Evolutionary conservation across 2,888 invertebrate species (phyloP).

Genomic region (Drosophila pegasa): DNA sequence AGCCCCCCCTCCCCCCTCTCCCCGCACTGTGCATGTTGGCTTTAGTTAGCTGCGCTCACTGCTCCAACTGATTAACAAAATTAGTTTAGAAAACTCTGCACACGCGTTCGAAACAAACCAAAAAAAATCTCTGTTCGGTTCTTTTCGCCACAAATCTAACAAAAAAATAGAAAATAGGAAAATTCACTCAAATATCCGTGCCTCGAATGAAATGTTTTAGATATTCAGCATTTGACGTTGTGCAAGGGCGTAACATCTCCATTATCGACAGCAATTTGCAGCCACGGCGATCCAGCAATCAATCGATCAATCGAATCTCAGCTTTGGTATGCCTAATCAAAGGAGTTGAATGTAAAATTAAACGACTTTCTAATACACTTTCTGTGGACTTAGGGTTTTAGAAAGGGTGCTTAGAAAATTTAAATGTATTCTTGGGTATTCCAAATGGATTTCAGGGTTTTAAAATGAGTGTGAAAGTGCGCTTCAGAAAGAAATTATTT

Average conservation of each 20-base stretch:
- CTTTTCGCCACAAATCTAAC: conserved; percentile 59
- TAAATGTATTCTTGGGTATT: no score
- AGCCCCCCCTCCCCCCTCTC: no score
- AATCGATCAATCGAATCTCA: background rate
- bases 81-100: conserved; percentile 84
- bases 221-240: conserved; percentile 24
- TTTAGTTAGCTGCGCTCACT: conserved; percentile 67
- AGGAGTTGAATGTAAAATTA: no score
- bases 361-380: background rate
- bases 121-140: conserved; percentile 74
- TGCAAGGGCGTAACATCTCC: conserved; percentile 16
- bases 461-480: no score
- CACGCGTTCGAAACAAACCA: conserved; percentile 81
- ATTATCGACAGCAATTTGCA: background rate
- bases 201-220: conserved; percentile 16
- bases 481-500: no score
- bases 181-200: conserved; percentile 27
- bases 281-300: background rate
- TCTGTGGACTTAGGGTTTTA: no score
- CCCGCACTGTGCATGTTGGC: conserved; percentile 51
- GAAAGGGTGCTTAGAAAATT: no score
- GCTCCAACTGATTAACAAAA: conserved; percentile 80
- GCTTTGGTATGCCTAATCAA: background rate
- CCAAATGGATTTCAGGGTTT: no score
- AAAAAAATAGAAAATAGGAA: conserved; percentile 11